Evolutionary conservation across 2,888 invertebrate species (phyloP).

Genomic region (Stenichneumon culpator): DNA sequence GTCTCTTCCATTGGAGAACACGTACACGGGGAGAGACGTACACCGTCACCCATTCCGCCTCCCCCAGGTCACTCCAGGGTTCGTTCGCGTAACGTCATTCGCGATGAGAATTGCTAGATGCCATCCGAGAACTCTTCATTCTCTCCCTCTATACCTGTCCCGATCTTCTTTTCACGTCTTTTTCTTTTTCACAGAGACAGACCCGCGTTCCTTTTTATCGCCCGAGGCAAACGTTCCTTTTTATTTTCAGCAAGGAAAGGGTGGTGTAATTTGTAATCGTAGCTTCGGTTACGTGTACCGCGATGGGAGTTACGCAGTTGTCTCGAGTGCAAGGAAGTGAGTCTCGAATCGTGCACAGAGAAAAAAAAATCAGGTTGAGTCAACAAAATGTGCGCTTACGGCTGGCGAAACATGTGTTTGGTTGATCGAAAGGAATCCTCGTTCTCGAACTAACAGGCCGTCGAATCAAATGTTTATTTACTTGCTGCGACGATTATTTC

Average conservation of each 20-base stretch:
- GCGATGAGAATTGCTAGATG: conserved; percentile 69
- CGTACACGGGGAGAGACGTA: conserved; percentile 43
- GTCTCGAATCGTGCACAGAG: no score
- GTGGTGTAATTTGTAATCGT: conserved; percentile 19
- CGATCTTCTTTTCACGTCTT: conserved; percentile 20
- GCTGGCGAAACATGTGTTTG: no score
- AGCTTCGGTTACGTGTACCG: not conserved
- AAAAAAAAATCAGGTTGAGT: no score
- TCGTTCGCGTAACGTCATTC: conserved; percentile 72
- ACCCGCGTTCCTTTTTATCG: not conserved
- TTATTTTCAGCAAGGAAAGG: not conserved
- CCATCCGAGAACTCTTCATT: conserved; percentile 62
- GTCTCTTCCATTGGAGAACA: conserved; percentile 58
- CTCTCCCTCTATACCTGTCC: conserved; percentile 10
- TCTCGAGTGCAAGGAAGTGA: no score
- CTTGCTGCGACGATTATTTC: no score
- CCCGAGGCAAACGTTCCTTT: not conserved
- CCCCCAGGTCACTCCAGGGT: conserved; percentile 22
- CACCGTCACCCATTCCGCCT: conserved; percentile 21
- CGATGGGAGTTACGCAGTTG: not conserved
- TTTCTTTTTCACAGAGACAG: conserved; percentile 23
- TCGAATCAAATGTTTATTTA: no score
- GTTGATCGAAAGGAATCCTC: no score
- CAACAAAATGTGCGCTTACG: no score
- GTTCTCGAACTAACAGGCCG: no score